Evolutionary conservation across 2,888 invertebrate genomes (phyloP).

Genomic region (Synanthedon vespiformis): DNA sequence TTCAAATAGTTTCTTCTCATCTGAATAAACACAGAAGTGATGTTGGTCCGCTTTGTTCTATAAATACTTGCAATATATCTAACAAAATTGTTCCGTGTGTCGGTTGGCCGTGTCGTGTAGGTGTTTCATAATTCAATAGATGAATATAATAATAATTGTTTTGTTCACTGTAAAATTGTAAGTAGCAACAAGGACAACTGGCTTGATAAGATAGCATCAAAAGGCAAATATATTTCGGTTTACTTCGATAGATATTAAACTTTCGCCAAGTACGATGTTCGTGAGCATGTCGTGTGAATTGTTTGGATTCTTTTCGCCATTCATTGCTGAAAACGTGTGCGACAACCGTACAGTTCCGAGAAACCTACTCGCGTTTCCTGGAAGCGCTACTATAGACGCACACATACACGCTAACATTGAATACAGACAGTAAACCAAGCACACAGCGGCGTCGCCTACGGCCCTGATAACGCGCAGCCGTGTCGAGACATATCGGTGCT

Average conservation of each 20-base stretch:
- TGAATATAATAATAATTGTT: not conserved
- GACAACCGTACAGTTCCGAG: conserved; percentile 60
- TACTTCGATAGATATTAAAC: not conserved
- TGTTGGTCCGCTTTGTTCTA: no score
- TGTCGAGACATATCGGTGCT: conserved; percentile 60
- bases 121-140: not conserved
- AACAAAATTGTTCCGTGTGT: no score
- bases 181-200: not conserved
- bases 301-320: conserved; percentile 23
- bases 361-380: conserved; percentile 65
- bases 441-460: conserved; percentile 47
- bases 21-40: not conserved
- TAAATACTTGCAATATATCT: no score
- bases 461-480: conserved; percentile 55
- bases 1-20: no score
- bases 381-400: conserved; percentile 61
- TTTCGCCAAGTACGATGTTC: conserved; percentile 13
- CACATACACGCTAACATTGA: conserved; percentile 18
- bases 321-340: conserved; percentile 55
- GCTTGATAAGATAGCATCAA: not conserved
- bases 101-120: not conserved
- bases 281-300: conserved; percentile 18
- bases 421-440: conserved; percentile 19
- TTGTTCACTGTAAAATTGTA: not conserved
- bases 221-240: no score